Evolutionary conservation across 1,140 invertebrate genomes (phyloP).

Genomic region (Pygmarrhopalites habei): DNA sequence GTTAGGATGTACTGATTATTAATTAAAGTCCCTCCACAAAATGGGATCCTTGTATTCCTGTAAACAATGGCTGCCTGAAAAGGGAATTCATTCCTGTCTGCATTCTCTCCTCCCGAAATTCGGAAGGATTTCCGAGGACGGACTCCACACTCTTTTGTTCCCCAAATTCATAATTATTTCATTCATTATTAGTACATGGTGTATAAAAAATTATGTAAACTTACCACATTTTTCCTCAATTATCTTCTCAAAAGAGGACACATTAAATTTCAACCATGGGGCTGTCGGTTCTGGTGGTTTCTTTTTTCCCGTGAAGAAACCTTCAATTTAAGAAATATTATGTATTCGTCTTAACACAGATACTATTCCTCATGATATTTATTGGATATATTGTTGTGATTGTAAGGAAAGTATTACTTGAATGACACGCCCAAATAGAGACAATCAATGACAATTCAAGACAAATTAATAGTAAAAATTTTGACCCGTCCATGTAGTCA

Average conservation of each 20-base stretch:
- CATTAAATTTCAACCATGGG: neutral
- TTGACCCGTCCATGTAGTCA: too few relatives aligned
- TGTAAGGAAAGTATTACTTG: too few relatives aligned
- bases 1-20: conserved; percentile 18
- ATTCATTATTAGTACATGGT: neutral
- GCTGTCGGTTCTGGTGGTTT: neutral
- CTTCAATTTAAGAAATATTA: too few relatives aligned
- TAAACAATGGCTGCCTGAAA: conserved; percentile 22
- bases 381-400: too few relatives aligned
- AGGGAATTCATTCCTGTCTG: conserved; percentile 19
- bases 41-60: conserved; percentile 2
- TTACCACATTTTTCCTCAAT: neutral
- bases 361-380: too few relatives aligned
- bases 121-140: neutral
- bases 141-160: conserved; percentile 13
- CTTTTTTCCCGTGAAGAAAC: neutral
- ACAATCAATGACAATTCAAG: too few relatives aligned
- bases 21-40: conserved; percentile 19
- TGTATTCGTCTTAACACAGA: too few relatives aligned
- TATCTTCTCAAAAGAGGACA: neutral
- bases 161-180: neutral
- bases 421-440: too few relatives aligned
- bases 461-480: too few relatives aligned
- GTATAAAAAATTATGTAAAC: neutral
- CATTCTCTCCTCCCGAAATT: conserved; percentile 20